phyloP scores from a whole-genome alignment of 2,888 invertebrate genomes.

The Oeneis ivallda region DNA sequence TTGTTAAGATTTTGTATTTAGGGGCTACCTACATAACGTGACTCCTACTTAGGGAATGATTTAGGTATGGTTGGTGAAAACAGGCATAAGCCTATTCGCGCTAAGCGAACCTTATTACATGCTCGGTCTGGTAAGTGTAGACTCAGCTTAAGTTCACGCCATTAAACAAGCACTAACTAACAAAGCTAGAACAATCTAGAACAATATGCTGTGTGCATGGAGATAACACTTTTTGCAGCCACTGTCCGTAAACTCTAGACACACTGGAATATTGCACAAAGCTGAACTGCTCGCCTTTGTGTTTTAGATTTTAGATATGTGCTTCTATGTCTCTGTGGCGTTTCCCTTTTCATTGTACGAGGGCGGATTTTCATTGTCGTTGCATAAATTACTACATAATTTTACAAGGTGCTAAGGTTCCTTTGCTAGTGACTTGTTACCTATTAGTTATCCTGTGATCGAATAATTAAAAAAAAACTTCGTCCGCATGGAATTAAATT shows the following conservation, averaged over 20 bases:
- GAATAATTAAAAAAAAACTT: too few relatives aligned
- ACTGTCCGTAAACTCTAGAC: conserved; percentile 15
- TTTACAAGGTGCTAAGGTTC: too few relatives aligned
- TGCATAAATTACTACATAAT: too few relatives aligned
- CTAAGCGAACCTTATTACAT: too few relatives aligned
- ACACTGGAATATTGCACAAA: conserved; percentile 20
- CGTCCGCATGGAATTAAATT: too few relatives aligned
- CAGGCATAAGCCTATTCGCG: too few relatives aligned
- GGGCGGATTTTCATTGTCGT: background rate
- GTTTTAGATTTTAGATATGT: conserved; percentile 23
- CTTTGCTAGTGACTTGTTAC: too few relatives aligned
- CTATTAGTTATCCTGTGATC: too few relatives aligned
- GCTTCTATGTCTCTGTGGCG: background rate
- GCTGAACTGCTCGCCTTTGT: conserved; percentile 24
- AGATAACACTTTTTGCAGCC: conserved; percentile 26
- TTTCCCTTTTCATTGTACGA: conserved; percentile 6
- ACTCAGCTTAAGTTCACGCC: conserved; percentile 2
- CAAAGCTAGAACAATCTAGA: conserved; percentile 17
- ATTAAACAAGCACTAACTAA: conserved; percentile 17
- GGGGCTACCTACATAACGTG: too few relatives aligned
- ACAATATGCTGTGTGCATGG: conserved; percentile 9
- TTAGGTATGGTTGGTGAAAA: too few relatives aligned
- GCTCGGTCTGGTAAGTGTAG: background rate
- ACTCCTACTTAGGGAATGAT: too few relatives aligned
- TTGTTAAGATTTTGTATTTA: too few relatives aligned